Evolutionary conservation across 1,140 invertebrate species (phyloP).

Genomic region (Batillaria attramentaria): DNA sequence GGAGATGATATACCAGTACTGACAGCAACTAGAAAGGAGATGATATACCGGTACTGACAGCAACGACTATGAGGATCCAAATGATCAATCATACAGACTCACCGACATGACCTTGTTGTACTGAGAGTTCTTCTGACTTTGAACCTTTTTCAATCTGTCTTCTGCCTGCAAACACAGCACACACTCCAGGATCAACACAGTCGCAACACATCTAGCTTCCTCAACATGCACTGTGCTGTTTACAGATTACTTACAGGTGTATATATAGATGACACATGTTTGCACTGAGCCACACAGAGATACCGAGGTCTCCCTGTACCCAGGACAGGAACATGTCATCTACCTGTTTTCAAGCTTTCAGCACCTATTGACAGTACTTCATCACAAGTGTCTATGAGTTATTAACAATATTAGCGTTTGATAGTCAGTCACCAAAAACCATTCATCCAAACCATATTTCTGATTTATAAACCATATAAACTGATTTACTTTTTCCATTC

Average conservation of each 20-base stretch:
- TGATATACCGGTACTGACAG: no score
- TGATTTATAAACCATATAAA: not conserved
- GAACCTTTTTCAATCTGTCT: constrained; percentile 19
- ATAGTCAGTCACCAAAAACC: not conserved
- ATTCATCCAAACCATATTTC: not conserved
- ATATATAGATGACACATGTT: not conserved
- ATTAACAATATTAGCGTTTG: not conserved
- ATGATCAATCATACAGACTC: not conserved
- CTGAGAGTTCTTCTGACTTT: constrained; percentile 13
- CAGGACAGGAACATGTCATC: not conserved
- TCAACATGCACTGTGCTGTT: not conserved
- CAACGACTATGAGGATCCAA: no score
- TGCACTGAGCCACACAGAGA: not conserved
- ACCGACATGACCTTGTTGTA: not conserved
- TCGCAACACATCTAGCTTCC: not conserved
- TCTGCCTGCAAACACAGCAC: not conserved
- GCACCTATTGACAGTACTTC: not conserved
- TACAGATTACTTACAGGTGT: not conserved
- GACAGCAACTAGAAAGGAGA: no score
- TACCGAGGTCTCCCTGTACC: not conserved
- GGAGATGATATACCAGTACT: no score
- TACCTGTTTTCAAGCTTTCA: not conserved
- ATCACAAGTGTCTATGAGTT: not conserved
- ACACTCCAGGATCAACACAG: not conserved
- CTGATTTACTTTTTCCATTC: not conserved